Evolutionary conservation across 2,113 vertebrate species (phyloP), one percentile per base, ranked within the genome.

Genomic region (Canis aureus): DNA sequence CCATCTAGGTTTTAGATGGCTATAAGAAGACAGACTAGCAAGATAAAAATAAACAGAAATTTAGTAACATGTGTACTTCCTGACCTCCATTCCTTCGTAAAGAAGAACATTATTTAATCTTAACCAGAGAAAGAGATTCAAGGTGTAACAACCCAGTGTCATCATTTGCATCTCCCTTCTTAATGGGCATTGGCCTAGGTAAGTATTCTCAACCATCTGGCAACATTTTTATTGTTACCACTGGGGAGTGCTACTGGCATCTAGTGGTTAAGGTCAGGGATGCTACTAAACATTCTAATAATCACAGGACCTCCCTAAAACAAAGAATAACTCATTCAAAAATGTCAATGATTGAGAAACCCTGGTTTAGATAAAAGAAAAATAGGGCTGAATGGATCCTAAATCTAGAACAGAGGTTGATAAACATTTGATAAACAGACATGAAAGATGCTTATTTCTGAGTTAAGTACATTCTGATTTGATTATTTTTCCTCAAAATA

Each of bases 101-200:
- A 73, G 57, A 84, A 83, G 20, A 29, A 74, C 3, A 35, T 53
- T 79, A 64, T 57, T 79, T 80, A 73, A 55, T 87, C 3, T 93
- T 91, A 83, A 88, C 49, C 11, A 49, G 88, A 93, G 59, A 66
- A 95, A 82, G 5, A 74, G 11, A 10, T 76, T 91, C 32, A 76
- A 53, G 20, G 53, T 78, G 25, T 71, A 51, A 67, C 25, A 15
- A 22, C 20, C 62, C 35, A 74, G 0, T 6, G 17, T 11, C 55
- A 78, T 82, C 57, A 51, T 87, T 94, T 83, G 69, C 95, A 93
- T 64, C 73, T 62, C 43, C 59, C 29, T 92, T 78, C 4, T 82
- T 90, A 74, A 4, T 20, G 51, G 11, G 35, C 5, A 0, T 29
- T 55, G 19, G 27, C 69, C 19, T 55, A 86, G 19, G 35, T 73